Conservation (phyloP, 2,888 invertebrate genomes). For the Nemapogon koenigi region DNA sequence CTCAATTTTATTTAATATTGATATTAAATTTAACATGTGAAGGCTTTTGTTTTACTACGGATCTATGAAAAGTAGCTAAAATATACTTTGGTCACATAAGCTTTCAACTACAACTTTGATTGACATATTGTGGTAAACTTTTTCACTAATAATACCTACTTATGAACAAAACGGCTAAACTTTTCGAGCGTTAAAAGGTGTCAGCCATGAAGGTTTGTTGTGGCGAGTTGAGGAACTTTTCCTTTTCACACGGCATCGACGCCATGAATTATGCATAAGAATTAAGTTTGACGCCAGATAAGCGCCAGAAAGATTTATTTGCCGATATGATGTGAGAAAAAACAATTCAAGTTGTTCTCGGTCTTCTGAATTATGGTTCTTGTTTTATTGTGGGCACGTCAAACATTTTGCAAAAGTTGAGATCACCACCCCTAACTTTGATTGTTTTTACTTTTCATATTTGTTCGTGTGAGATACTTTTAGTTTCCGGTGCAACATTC, state of each 20-base stretch:
- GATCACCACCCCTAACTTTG: constrained; percentile 9
- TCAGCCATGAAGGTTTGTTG: constrained; percentile 7
- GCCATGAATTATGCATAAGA: constrained; percentile 61
- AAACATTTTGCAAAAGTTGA: constrained; percentile 22
- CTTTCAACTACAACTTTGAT: too few species aligned
- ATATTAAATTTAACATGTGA: too few species aligned
- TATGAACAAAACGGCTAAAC: constrained; percentile 1
- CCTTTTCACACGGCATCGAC: constrained; percentile 19
- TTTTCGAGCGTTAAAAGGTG: constrained; percentile 3
- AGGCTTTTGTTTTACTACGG: too few species aligned
- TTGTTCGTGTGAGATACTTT: too few species aligned
- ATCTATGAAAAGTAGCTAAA: too few species aligned
- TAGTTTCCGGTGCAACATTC: too few species aligned
- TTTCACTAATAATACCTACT: neutral
- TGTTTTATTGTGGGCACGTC: constrained; percentile 55
- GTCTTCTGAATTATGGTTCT: constrained; percentile 53
- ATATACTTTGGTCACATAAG: too few species aligned
- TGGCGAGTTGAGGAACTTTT: constrained; percentile 14
- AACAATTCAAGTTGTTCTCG: constrained; percentile 59
- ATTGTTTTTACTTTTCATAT: constrained; percentile 8
- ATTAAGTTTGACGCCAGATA: constrained; percentile 62
- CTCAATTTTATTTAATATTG: too few species aligned
- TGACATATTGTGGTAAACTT: constrained; percentile 2
- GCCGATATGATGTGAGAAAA: constrained; percentile 61
- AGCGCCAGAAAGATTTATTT: constrained; percentile 59